A percentile compares a stretch with the other conserved stretches of the same genome.
Conservation (phyloP, 2,797 vertebrate genomes). For the Tachyglossus aculeatus region DNA sequence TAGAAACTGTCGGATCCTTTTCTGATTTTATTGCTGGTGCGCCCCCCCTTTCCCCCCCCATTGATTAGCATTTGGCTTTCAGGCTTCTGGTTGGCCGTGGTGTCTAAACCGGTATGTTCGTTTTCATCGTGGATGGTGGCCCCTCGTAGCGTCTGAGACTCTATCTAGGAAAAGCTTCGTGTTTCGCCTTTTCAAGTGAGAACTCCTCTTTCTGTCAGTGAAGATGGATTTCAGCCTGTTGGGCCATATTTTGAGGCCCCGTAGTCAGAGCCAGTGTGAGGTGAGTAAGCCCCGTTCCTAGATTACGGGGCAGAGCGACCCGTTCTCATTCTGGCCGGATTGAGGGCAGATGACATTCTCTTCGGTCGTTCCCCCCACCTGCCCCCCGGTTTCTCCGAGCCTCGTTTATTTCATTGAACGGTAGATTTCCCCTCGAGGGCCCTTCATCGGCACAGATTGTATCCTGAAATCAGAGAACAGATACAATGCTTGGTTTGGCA, state of each 20-base stretch:
- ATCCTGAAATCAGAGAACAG: slow-evolving; percentile 29
- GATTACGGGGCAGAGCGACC: not conserved
- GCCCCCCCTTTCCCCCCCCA: not conserved
- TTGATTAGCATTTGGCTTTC: not conserved
- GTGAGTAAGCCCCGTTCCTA: not conserved
- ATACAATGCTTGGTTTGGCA: slow-evolving; percentile 3
- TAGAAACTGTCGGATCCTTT: not conserved
- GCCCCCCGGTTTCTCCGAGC: not conserved
- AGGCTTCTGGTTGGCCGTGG: not conserved
- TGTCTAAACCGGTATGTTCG: not conserved
- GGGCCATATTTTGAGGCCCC: not conserved
- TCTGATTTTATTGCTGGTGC: not conserved
- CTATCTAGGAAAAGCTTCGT: not conserved
- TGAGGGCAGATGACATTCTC: not conserved
- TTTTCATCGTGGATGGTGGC: slow-evolving; percentile 12
- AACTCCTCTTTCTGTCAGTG: not conserved
- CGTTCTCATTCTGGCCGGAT: not conserved
- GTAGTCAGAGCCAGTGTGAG: not conserved
- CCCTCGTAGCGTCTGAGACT: slow-evolving; percentile 16
- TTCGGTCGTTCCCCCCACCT: not conserved
- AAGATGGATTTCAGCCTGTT: not conserved
- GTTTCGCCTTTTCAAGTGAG: slow-evolving; percentile 6
- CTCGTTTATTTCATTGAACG: slow-evolving; percentile 8
- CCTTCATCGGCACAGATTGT: not conserved
- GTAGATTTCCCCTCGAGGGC: not conserved